These are phyloP conservation scores for Biston betularia DNA, from an alignment of 2,888 invertebrate species.

Conservation along the genomic window DNA sequence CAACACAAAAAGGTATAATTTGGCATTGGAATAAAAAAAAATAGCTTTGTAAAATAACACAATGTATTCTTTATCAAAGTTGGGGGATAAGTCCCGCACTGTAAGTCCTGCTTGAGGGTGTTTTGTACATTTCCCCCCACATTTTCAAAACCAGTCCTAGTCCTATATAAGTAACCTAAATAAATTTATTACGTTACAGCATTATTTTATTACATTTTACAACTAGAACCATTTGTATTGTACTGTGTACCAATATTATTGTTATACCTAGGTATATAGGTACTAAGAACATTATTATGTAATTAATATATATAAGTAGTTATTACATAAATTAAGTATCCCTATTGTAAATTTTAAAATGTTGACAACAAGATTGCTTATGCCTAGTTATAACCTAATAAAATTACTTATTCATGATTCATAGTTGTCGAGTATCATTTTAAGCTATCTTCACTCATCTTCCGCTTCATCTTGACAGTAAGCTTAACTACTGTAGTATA, in stretches of 20 bases:
- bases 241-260: constrained; percentile 10
- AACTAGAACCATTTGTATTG: constrained; percentile 6
- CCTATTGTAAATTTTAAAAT: constrained; percentile 43
- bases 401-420: constrained; percentile 28
- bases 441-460: neutral
- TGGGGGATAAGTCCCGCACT: too few species aligned
- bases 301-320: constrained; percentile 7
- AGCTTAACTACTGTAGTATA: neutral
- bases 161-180: too few species aligned
- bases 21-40: too few species aligned
- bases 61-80: too few species aligned
- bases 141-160: too few species aligned
- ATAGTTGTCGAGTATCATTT: constrained; percentile 2
- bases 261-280: constrained; percentile 12
- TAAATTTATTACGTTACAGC: too few species aligned
- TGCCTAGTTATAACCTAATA: constrained; percentile 45
- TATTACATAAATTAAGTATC: constrained; percentile 26
- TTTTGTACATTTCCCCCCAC: too few species aligned
- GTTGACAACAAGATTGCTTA: constrained; percentile 63
- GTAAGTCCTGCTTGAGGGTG: too few species aligned
- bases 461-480: neutral
- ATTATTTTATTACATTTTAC: neutral
- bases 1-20: too few species aligned
- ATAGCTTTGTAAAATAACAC: too few species aligned
- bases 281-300: constrained; percentile 8